These are phyloP conservation scores for Caenorhabditis panamensis DNA, from an alignment of 2,888 invertebrate genomes.

Conservation along the genomic window DNA sequence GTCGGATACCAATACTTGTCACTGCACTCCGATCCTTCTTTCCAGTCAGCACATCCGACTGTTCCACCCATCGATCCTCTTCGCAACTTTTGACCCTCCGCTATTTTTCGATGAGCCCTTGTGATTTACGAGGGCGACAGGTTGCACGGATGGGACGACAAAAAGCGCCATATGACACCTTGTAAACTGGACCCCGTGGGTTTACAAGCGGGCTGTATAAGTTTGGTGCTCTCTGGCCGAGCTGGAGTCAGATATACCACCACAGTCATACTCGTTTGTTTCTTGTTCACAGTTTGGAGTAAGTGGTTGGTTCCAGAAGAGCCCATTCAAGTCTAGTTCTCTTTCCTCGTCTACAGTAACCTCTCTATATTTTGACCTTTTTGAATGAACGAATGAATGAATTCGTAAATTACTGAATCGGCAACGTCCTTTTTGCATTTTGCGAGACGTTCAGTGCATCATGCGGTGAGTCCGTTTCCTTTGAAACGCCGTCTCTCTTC, in stretches of 20 bases:
- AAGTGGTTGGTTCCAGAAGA: not conserved
- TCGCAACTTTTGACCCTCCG: not conserved
- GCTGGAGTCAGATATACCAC: not conserved
- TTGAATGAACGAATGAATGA: not conserved
- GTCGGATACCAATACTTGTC: not conserved
- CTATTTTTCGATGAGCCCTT: not conserved
- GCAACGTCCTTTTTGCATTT: too few species aligned
- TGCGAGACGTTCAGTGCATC: conserved; percentile 9
- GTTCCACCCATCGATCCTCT: not conserved
- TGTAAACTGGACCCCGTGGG: conserved; percentile 10
- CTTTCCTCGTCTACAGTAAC: not conserved
- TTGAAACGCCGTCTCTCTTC: conserved; percentile 14
- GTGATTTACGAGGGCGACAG: conserved; percentile 20
- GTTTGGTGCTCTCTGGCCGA: not conserved
- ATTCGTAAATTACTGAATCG: too few species aligned
- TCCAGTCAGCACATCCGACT: too few species aligned
- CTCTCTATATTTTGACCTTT: not conserved
- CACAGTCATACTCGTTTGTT: not conserved
- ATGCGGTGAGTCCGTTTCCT: not conserved
- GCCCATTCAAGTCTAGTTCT: too few species aligned
- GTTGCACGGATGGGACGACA: conserved; percentile 1
- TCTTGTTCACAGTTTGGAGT: not conserved
- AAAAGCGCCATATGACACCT: conserved; percentile 42
- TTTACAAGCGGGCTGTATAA: conserved; percentile 26
- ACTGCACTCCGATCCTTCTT: too few species aligned